A percentile compares a stretch with the other conserved stretches of the same genome.
Conservation (phyloP, 2,888 invertebrate genomes). For the Eretmocerus hayati region DNA sequence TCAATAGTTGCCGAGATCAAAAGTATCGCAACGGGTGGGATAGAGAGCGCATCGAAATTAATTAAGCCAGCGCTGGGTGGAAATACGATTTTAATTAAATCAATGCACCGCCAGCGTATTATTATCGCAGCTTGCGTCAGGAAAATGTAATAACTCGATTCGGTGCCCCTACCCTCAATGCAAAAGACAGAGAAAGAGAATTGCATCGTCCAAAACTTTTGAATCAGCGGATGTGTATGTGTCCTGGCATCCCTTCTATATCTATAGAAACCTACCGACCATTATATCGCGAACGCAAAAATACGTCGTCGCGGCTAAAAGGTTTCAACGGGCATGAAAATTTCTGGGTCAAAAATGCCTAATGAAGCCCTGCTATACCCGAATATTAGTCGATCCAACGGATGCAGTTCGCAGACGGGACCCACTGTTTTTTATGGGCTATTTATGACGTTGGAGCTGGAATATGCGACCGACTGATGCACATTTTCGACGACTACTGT, state of each 20-base stretch:
- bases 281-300: background rate
- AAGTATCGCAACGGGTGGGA: background rate
- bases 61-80: background rate
- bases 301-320: background rate
- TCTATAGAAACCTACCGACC: background rate
- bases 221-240: background rate
- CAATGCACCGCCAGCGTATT: background rate
- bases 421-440: too few relatives aligned
- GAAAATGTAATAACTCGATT: conserved; percentile 1
- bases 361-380: conserved; percentile 7
- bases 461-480: too few relatives aligned
- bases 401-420: too few relatives aligned
- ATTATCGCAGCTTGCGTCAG: background rate
- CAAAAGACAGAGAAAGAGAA: too few relatives aligned
- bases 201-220: conserved; percentile 1
- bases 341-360: background rate
- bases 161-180: background rate
- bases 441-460: too few relatives aligned
- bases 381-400: too few relatives aligned
- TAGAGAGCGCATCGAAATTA: background rate
- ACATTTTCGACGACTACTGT: too few relatives aligned
- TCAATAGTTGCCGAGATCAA: too few relatives aligned
- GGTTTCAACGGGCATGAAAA: background rate
- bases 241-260: background rate
- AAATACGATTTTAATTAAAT: background rate